These are phyloP conservation scores for Xiphophorus hellerii DNA, from an alignment of 2,113 vertebrate species.

Conservation along the genomic window DNA sequence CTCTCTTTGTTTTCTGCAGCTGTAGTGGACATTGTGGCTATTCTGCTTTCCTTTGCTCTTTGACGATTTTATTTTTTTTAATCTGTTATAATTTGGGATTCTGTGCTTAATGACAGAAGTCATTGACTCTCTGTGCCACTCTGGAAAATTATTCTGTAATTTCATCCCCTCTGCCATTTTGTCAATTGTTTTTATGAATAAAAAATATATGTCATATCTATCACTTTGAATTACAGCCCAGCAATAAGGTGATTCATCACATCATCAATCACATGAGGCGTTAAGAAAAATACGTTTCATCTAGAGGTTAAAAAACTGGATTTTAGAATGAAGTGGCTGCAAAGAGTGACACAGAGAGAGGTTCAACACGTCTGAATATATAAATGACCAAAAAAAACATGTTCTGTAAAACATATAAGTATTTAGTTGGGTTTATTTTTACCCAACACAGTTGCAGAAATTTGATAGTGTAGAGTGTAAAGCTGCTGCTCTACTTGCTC, in stretches of 20 bases:
- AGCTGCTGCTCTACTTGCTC: too few relatives aligned
- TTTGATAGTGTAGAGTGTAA: too few relatives aligned
- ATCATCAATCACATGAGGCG: too few relatives aligned
- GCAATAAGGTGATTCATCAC: neutral
- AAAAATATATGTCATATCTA: neutral
- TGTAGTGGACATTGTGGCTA: conserved; percentile 15
- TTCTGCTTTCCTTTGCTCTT: conserved; percentile 31
- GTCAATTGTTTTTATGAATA: neutral
- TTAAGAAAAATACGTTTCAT: too few relatives aligned
- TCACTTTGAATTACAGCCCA: neutral
- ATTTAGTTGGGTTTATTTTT: too few relatives aligned
- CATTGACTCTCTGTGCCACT: conserved; percentile 31
- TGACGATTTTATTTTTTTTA: neutral
- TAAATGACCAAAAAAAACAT: too few relatives aligned
- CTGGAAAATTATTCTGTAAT: conserved; percentile 22
- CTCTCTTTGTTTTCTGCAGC: conserved; percentile 33
- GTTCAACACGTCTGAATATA: too few relatives aligned
- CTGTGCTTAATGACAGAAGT: conserved; percentile 32
- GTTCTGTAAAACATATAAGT: too few relatives aligned
- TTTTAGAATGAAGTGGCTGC: too few relatives aligned
- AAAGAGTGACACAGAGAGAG: too few relatives aligned
- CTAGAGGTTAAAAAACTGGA: too few relatives aligned
- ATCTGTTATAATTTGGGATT: conserved; percentile 36
- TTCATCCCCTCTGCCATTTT: neutral
- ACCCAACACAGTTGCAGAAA: too few relatives aligned